Conservation (phyloP, 2,888 invertebrate genomes). For the Tribolium freemani region DNA sequence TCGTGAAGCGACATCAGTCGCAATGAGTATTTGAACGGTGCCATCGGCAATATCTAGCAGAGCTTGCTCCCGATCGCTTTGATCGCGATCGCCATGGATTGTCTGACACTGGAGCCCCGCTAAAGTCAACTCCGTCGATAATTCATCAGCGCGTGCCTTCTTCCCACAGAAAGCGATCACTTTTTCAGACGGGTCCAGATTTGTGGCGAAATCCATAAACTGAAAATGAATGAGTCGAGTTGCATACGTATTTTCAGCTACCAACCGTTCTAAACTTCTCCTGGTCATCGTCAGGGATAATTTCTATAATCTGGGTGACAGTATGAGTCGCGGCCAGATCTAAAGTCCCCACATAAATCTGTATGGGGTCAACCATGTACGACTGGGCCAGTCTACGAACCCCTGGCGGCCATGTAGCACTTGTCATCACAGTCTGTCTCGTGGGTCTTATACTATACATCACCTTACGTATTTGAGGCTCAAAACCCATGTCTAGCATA, state of each 20-base stretch:
- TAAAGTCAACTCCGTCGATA: constrained; percentile 84
- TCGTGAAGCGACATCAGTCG: constrained; percentile 95
- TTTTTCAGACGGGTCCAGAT: constrained; percentile 84
- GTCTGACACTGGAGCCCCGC: constrained; percentile 80
- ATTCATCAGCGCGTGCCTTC: constrained; percentile 86
- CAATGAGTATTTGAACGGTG: constrained; percentile 85
- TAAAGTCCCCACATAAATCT: constrained; percentile 89
- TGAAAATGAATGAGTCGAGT: constrained; percentile 57
- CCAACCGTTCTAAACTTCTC: constrained; percentile 77
- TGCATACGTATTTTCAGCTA: constrained; percentile 6
- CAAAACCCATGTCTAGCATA: constrained; percentile 91
- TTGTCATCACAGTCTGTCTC: constrained; percentile 96
- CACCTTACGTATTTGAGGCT: constrained; percentile 88
- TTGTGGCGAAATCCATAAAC: constrained; percentile 78
- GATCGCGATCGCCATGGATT: constrained; percentile 91
- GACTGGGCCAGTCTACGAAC: constrained; percentile 87
- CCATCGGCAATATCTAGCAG: constrained; percentile 87
- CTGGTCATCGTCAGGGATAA: constrained; percentile 78
- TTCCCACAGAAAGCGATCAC: constrained; percentile 92
- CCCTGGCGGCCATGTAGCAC: constrained; percentile 94
- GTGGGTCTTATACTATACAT: constrained; percentile 87
- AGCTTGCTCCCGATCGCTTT: constrained; percentile 83
- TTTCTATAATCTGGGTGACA: constrained; percentile 84
- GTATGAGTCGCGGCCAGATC: constrained; percentile 93
- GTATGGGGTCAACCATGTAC: constrained; percentile 91